Percentiles rank a stretch among this genome's conserved stretches.
phyloP scores from a whole-genome alignment of 2,888 invertebrate species.

The Stictocephala bisonia region DNA sequence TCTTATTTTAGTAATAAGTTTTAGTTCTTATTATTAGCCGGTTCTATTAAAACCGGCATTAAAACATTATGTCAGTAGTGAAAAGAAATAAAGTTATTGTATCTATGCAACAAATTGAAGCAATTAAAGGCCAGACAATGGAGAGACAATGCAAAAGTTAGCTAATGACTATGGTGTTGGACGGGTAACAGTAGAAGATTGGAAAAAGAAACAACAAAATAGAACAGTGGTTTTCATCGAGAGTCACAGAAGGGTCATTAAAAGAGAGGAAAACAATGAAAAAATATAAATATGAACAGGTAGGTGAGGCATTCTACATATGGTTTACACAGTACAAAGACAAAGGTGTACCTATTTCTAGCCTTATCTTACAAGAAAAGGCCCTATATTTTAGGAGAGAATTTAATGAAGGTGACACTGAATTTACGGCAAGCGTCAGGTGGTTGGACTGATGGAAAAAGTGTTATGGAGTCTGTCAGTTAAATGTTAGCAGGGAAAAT shows the following conservation, averaged over 20 bases:
- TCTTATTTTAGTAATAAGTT: no score
- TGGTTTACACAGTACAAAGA: not conserved
- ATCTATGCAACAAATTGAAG: no score
- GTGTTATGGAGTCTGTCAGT: not conserved
- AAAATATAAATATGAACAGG: not conserved
- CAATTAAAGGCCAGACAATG: no score
- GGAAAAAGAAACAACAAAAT: no score
- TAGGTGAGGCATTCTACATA: not conserved
- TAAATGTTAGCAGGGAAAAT: not conserved
- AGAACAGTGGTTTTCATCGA: no score
- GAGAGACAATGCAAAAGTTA: no score
- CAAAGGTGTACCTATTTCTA: not conserved
- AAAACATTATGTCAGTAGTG: no score
- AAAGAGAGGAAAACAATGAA: not conserved
- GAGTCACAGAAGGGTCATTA: not conserved
- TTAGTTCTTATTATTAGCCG: no score
- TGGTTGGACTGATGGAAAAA: not conserved
- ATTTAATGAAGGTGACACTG: not conserved
- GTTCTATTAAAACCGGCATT: no score
- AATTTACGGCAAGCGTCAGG: not conserved
- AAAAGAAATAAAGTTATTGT: no score
- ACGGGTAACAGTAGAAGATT: no score
- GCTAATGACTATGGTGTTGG: no score
- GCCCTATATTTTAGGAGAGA: not conserved
- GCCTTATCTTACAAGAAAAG: not conserved